Evolutionary conservation across 2,888 invertebrate genomes (phyloP), one percentile per base, ranked within the genome.

Genomic region (Barypeithes pellucidus): DNA sequence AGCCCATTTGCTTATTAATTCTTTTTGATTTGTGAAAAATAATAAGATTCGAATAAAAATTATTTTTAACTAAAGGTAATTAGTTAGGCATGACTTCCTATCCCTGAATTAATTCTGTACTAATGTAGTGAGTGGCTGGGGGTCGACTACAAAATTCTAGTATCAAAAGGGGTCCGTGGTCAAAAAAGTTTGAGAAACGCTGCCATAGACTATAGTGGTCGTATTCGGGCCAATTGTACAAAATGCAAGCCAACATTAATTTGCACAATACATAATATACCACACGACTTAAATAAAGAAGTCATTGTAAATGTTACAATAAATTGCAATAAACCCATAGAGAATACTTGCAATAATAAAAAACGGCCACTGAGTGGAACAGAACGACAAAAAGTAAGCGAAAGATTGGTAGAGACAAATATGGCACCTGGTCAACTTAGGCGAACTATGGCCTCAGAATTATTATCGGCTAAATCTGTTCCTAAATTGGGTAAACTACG

Each of bases 371-470:
- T 54, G 3, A 22, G 12, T 54, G 54, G 54, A 24, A 16, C 9
- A 60, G 16, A 16, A n/a, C 33, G 60, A 5, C 14, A 60, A 14
- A 11, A 60, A 39, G n/a, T 41, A 36, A 16, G 18, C 12, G 18
- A 60, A 18, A 12, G 39, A 9, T 16, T 60, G 18, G 14, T 41
- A 39, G n/a, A 9, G 12, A 16, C 14, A 12, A 60, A 60, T 36
- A 39, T 60, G n/a, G 39, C 60, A 36, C 60, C 60, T 20, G 16
- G 60, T 60, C 60, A 60, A 11, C 39, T 36, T 18, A 36, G 60
- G 14, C 33, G 41, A 60, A 36, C 16, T 14, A 41, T 60, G 14
- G 60, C 60, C 9, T 29, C 29, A 29, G 29, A 29, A 41, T 36
- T 9, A 39, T 8, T 12, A 14, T 14, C 60, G 8, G 9, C 9